Evolutionary conservation across 2,888 invertebrate species (phyloP).

Genomic region (Sepioteuthis lessoniana): DNA sequence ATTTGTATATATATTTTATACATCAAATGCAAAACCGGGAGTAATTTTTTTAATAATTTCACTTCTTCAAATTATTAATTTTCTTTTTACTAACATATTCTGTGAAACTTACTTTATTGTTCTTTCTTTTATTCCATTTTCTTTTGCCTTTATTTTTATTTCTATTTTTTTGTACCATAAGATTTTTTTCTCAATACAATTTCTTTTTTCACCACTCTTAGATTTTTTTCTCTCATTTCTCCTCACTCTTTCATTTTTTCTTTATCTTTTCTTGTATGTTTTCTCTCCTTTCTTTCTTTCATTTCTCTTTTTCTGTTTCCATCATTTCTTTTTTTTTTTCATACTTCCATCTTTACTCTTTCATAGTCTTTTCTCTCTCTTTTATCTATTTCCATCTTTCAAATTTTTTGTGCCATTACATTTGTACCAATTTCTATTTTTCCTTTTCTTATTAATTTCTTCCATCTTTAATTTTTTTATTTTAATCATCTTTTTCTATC

Average conservation of each 20-base stretch:
- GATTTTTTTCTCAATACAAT: no score
- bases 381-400: background rate
- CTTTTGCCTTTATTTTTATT: no score
- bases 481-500: background rate
- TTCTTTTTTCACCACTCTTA: background rate
- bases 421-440: background rate
- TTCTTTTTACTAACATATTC: no score
- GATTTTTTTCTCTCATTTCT: background rate
- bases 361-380: background rate
- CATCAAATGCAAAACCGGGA: no score
- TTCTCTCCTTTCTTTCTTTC: background rate
- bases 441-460: background rate
- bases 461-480: background rate
- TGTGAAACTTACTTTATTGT: no score
- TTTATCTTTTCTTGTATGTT: background rate
- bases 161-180: no score
- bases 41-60: no score
- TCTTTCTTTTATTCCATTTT: no score
- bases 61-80: no score
- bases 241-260: background rate
- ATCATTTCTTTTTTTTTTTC: background rate
- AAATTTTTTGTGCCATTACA: background rate
- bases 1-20: no score
- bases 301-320: no score
- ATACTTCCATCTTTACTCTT: background rate